Conservation (phyloP, 2,888 invertebrate genomes). For the Helleia helle region DNA sequence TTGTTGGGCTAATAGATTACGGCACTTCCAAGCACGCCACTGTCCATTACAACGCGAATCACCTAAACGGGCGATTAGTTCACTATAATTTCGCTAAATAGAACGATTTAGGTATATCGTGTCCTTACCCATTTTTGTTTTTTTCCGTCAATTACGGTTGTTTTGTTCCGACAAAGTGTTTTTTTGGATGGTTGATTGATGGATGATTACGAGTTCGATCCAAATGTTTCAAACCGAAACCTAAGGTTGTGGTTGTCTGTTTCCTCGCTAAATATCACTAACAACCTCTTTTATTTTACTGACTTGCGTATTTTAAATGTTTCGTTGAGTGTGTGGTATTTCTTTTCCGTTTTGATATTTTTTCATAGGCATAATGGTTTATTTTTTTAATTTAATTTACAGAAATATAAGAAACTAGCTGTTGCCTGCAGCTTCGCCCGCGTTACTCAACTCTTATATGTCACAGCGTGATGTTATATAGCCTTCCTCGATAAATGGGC, state of each 20-base stretch:
- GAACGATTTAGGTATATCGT: slow-evolving; percentile 63
- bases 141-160: slow-evolving; percentile 55
- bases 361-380: no score
- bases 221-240: slow-evolving; percentile 56
- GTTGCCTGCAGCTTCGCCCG: no score
- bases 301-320: background rate
- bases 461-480: no score
- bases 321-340: background rate
- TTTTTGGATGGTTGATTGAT: slow-evolving; percentile 62
- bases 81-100: slow-evolving; percentile 70
- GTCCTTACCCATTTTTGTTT: slow-evolving; percentile 70
- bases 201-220: slow-evolving; percentile 61
- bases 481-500: no score
- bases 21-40: slow-evolving; percentile 28
- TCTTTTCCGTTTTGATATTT: no score
- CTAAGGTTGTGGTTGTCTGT: slow-evolving; percentile 26
- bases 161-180: slow-evolving; percentile 52
- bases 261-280: slow-evolving; percentile 10
- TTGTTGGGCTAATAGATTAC: slow-evolving; percentile 67
- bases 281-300: no score
- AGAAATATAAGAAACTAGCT: no score
- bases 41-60: slow-evolving; percentile 57
- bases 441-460: no score
- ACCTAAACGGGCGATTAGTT: slow-evolving; percentile 64
- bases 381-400: no score